Conservation (phyloP, 2,797 vertebrate species). For the Pangasius mekongensis region DNA sequence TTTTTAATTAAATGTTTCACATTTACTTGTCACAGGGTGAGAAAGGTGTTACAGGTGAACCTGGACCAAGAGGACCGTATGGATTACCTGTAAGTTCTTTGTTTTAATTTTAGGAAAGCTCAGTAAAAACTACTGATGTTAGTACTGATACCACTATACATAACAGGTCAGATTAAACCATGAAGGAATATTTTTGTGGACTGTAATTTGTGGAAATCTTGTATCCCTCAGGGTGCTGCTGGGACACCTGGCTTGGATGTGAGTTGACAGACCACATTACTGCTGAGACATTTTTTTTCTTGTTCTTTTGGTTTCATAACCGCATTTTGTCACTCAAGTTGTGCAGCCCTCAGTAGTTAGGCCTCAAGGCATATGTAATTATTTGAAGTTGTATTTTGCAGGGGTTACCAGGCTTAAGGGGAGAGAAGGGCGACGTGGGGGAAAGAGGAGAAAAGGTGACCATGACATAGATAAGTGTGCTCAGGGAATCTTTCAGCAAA, state of each 20-base stretch:
- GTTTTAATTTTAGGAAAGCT: background rate
- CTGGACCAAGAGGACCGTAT: conserved; percentile 93
- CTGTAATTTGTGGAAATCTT: background rate
- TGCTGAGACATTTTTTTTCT: background rate
- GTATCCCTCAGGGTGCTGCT: conserved; percentile 86
- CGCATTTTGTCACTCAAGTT: conserved; percentile 20
- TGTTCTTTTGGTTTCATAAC: conserved; percentile 32
- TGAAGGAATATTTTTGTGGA: background rate
- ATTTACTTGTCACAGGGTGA: conserved; percentile 82
- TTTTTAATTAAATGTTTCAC: background rate
- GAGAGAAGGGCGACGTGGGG: conserved; percentile 96
- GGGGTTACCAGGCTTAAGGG: conserved; percentile 95
- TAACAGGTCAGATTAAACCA: background rate
- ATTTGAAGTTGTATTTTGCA: conserved; percentile 83
- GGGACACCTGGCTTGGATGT: conserved; percentile 96
- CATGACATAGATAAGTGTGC: conserved; percentile 72
- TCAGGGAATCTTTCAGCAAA: conserved; percentile 55
- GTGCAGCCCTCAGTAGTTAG: conserved; percentile 34
- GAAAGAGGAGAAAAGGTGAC: conserved; percentile 99
- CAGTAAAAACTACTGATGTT: background rate
- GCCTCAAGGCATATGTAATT: conserved; percentile 56
- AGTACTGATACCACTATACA: background rate
- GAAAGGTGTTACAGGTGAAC: conserved; percentile 86
- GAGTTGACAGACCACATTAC: conserved; percentile 73
- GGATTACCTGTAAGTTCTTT: conserved; percentile 91